Conservation (phyloP, 2,888 invertebrate genomes). For the Biston stratarius region DNA sequence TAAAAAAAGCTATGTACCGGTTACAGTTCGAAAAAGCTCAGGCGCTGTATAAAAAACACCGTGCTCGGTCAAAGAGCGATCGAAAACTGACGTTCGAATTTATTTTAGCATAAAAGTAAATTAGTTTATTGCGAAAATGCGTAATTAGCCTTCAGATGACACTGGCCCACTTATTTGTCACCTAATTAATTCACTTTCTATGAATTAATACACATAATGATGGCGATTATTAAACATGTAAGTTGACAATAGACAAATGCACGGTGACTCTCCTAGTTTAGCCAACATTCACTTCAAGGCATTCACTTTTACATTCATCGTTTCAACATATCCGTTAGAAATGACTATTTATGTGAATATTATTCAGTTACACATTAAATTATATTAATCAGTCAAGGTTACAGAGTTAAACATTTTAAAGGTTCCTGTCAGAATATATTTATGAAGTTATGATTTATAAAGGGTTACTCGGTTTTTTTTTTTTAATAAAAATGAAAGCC, state of each 20-base stretch:
- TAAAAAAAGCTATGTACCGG: conserved; percentile 4
- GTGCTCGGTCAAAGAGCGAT: conserved; percentile 49
- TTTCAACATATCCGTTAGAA: conserved; percentile 19
- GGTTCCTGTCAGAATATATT: background rate
- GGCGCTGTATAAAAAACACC: conserved; percentile 37
- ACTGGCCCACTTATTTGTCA: conserved; percentile 48
- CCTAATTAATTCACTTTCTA: conserved; percentile 33
- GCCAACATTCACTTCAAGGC: background rate
- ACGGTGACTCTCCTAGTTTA: background rate
- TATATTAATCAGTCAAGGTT: conserved; percentile 1
- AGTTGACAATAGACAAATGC: background rate
- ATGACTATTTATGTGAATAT: background rate
- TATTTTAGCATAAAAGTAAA: conserved; percentile 59
- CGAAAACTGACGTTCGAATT: conserved; percentile 54
- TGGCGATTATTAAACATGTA: conserved; percentile 8
- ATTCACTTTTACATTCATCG: background rate
- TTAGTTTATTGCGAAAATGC: conserved; percentile 59
- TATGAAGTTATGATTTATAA: background rate
- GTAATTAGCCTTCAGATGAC: conserved; percentile 58
- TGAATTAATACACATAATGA: conserved; percentile 20
- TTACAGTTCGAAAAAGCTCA: background rate
- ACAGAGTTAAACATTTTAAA: background rate
- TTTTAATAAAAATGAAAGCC: too few species aligned
- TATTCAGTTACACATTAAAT: background rate
- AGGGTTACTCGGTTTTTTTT: too few species aligned